Evolutionary conservation across 2,797 vertebrate species (phyloP), one percentile per base, ranked within the genome.

Genomic region (Iguana delicatissima): DNA sequence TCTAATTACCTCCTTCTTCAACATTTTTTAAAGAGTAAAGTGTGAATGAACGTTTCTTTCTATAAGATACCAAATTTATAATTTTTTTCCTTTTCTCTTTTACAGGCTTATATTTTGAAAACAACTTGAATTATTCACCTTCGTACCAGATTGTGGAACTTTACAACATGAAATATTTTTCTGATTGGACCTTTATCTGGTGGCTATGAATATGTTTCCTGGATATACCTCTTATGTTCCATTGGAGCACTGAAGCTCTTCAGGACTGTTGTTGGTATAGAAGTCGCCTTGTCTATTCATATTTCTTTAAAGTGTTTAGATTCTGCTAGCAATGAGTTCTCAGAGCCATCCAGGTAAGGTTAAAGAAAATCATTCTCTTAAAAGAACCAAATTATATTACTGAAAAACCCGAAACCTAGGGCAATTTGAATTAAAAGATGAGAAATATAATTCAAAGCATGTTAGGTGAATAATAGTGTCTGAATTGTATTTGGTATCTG

Each of bases 341-440:
- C 97, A 97, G 96, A 97, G 96, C 95, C 97, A 97, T 93, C 97
- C 97, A 97, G 97, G 97, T 98, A 96, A 97, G 97, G 22, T 89
- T 89, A 73, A 73, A 89, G 46, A 38, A 38, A 86, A 16, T 1
- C 1, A 9, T 13, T 69, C 10, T 0, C 62, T 84, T 42, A 59
- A 80, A 81, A 38, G 42, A 55, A 79, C 1, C 3, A 91, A 67
- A 64, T 20, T 26, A 29, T 50, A 64, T 32, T 64, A 7, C 52
- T 9, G 38, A 35, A 84, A 67, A 77, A 73, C 4, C 50, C n/a
- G 12, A 84, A 50, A 32, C 59, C 12, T 22, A 50, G 20, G 32
- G 22, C 12, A n/a, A 29, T 64, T 29, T 29, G 35, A 76, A 62
- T 29, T 79, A 46, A 38, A 86, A 79, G 38, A 57, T 74, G 29